These are phyloP conservation scores for Drosophila micromelanica DNA, from an alignment of 1,140 invertebrate genomes.

Conservation along the genomic window DNA sequence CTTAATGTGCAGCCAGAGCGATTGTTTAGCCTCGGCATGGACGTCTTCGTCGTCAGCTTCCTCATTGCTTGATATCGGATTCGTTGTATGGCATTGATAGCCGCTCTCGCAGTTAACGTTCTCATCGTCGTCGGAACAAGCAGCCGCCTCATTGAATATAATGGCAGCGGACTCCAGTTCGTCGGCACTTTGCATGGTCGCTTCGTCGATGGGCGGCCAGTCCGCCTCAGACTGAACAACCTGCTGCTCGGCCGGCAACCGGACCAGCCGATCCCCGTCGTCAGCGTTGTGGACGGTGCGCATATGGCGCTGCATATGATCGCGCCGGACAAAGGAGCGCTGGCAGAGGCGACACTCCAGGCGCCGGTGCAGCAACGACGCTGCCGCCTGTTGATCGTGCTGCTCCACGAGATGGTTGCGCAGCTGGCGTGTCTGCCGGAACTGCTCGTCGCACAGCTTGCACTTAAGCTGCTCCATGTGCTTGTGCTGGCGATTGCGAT, in stretches of 20 bases:
- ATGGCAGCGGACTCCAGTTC: slow-evolving; percentile 62
- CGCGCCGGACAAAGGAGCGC: slow-evolving; percentile 61
- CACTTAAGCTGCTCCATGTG: slow-evolving; percentile 55
- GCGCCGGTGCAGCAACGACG: slow-evolving; percentile 13
- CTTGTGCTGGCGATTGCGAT: slow-evolving; percentile 54
- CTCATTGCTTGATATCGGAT: slow-evolving; percentile 80
- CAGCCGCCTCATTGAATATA: slow-evolving; percentile 43
- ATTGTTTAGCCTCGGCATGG: slow-evolving; percentile 54
- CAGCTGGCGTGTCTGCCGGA: slow-evolving; percentile 60
- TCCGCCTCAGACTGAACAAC: not conserved
- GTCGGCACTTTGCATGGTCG: slow-evolving; percentile 50
- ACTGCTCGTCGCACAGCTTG: slow-evolving; percentile 60
- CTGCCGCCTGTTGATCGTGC: slow-evolving; percentile 47
- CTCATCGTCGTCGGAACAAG: slow-evolving; percentile 27
- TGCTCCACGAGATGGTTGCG: slow-evolving; percentile 57
- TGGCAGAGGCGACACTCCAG: slow-evolving; percentile 62
- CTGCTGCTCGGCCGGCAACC: slow-evolving; percentile 24
- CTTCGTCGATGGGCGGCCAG: slow-evolving; percentile 34
- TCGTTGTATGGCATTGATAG: slow-evolving; percentile 61
- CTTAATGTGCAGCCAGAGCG: slow-evolving; percentile 68
- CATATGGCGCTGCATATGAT: slow-evolving; percentile 71
- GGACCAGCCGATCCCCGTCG: not conserved
- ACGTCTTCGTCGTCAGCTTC: slow-evolving; percentile 49
- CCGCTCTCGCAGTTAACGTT: slow-evolving; percentile 7
- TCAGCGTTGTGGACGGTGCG: slow-evolving; percentile 57